Conservation (phyloP, 2,113 vertebrate genomes). For the Chloropsis cyanopogon region DNA sequence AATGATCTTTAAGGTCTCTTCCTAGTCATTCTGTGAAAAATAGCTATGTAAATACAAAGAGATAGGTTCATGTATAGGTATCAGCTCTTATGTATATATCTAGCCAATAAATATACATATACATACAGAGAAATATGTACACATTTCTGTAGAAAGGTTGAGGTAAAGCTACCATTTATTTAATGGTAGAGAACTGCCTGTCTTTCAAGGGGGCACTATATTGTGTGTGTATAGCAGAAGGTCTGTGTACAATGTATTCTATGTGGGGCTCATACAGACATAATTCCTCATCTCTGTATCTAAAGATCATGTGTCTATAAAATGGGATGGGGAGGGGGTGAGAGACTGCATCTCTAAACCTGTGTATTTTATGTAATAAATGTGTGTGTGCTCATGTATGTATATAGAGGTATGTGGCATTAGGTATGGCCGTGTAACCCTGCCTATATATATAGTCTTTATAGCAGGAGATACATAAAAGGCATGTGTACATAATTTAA, state of each 20-base stretch:
- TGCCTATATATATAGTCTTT: background rate
- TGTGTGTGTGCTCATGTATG: background rate
- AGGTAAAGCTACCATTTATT: background rate
- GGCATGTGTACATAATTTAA: background rate
- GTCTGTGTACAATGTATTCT: background rate
- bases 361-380: too few species aligned
- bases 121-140: background rate
- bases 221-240: background rate
- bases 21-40: background rate
- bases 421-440: background rate
- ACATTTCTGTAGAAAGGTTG: background rate
- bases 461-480: background rate
- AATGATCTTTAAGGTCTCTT: background rate
- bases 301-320: too few species aligned
- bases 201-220: background rate
- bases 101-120: background rate
- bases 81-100: too few species aligned
- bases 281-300: too few species aligned
- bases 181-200: background rate
- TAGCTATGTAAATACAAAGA: background rate
- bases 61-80: background rate
- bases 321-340: background rate
- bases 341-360: background rate
- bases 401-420: background rate
- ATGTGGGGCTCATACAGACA: background rate